Evolutionary conservation across 2,113 vertebrate genomes (phyloP).

Genomic region (Tringa solitaria): DNA sequence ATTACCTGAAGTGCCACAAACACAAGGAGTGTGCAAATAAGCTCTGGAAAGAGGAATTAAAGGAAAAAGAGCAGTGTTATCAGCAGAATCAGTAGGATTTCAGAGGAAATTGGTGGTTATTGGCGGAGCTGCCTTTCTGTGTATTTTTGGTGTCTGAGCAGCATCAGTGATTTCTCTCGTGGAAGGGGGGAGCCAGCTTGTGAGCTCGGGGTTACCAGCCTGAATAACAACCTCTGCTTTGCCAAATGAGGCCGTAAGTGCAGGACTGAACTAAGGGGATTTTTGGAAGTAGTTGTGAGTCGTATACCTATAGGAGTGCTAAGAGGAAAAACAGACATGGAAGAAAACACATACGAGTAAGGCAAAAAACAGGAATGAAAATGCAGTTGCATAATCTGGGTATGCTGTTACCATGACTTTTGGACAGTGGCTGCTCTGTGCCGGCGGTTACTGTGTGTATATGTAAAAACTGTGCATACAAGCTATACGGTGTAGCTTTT

Average conservation of each 20-base stretch:
- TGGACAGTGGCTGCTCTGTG: neutral
- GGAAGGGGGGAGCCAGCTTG: neutral
- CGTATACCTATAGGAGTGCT: neutral
- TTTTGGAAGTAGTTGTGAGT: neutral
- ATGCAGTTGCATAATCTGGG: neutral
- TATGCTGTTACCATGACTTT: neutral
- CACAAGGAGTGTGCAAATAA: neutral
- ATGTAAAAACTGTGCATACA: neutral
- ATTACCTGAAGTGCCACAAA: neutral
- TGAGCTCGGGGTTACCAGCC: accelerated
- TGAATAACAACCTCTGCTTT: neutral
- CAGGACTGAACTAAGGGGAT: neutral
- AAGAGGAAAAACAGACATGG: neutral
- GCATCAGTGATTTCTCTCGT: neutral
- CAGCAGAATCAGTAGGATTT: neutral
- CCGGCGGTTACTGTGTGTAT: neutral
- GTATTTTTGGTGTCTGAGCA: neutral
- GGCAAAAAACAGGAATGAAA: neutral
- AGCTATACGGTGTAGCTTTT: neutral
- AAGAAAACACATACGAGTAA: neutral
- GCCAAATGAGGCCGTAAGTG: neutral
- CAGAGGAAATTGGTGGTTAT: neutral
- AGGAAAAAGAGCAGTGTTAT: neutral
- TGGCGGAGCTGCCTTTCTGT: neutral
- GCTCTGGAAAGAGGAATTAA: neutral